These are phyloP conservation scores for Cnemophilus loriae DNA, from an alignment of 2,113 vertebrate species.

Conservation along the genomic window DNA sequence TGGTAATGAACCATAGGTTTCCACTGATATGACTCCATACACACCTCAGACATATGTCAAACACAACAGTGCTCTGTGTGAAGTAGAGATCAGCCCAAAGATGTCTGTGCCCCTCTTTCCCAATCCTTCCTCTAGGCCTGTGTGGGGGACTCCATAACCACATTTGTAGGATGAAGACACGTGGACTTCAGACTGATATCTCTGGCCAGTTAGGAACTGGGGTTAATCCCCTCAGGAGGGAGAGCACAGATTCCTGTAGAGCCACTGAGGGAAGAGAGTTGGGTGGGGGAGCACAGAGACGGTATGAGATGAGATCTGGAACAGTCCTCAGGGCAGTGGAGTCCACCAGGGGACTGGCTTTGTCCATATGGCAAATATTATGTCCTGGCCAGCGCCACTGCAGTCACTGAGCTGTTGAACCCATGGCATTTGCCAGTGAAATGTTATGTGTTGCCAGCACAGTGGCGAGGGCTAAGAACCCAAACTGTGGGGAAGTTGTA, in stretches of 20 bases:
- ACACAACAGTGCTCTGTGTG: not conserved
- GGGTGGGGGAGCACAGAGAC: not conserved
- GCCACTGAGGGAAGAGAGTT: not conserved
- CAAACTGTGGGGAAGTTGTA: not conserved
- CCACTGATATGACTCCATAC: not conserved
- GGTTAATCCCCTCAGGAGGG: not conserved
- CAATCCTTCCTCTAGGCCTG: not conserved
- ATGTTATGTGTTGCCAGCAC: too few species aligned
- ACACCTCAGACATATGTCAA: not conserved
- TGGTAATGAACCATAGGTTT: not conserved
- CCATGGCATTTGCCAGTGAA: not conserved
- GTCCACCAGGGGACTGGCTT: not conserved
- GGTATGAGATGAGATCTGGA: not conserved
- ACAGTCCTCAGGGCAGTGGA: not conserved
- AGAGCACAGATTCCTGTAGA: not conserved
- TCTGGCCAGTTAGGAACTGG: not conserved
- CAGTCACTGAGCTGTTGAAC: not conserved
- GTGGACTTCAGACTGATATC: not conserved
- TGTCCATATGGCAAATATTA: accelerated
- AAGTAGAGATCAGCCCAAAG: not conserved
- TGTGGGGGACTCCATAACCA: not conserved
- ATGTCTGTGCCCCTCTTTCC: not conserved
- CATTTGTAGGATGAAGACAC: not conserved
- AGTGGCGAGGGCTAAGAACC: not conserved
- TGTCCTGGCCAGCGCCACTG: accelerated